These are phyloP conservation scores for Dendrolimus houi DNA, from an alignment of 2,888 invertebrate species.

Conservation along the genomic window DNA sequence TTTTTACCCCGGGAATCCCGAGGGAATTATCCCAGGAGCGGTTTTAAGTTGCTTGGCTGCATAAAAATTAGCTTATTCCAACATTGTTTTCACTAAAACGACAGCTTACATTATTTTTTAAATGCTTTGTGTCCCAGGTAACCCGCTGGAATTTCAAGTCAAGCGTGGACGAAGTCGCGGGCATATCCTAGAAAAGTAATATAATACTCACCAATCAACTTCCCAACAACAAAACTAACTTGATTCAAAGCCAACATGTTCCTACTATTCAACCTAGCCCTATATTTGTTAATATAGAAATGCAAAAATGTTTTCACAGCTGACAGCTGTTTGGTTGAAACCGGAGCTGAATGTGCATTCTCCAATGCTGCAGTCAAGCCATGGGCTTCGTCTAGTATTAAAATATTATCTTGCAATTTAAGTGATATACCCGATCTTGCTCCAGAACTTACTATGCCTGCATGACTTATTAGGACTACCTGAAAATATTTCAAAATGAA, in stretches of 20 bases:
- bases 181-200: not conserved
- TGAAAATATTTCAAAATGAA: conserved; percentile 15
- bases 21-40: too few relatives aligned
- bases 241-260: conserved; percentile 90
- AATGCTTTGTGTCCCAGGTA: too few relatives aligned
- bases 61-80: too few relatives aligned
- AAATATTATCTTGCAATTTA: conserved; percentile 80
- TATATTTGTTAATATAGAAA: conserved; percentile 84
- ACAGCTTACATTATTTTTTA: too few relatives aligned
- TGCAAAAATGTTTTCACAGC: conserved; percentile 79
- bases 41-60: too few relatives aligned
- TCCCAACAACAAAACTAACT: conserved; percentile 84
- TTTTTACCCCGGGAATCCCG: too few relatives aligned
- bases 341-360: conserved; percentile 87
- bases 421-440: conserved; percentile 58
- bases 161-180: too few relatives aligned
- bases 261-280: conserved; percentile 83
- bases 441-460: conserved; percentile 60
- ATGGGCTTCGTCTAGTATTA: conserved; percentile 97
- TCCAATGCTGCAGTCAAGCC: conserved; percentile 94
- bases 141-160: too few relatives aligned
- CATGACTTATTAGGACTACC: conserved; percentile 64
- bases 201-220: conserved; percentile 68
- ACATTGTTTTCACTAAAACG: too few relatives aligned
- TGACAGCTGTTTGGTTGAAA: conserved; percentile 80